Conservation (phyloP, 2,888 invertebrate species). For the Cheilosia grossa region DNA sequence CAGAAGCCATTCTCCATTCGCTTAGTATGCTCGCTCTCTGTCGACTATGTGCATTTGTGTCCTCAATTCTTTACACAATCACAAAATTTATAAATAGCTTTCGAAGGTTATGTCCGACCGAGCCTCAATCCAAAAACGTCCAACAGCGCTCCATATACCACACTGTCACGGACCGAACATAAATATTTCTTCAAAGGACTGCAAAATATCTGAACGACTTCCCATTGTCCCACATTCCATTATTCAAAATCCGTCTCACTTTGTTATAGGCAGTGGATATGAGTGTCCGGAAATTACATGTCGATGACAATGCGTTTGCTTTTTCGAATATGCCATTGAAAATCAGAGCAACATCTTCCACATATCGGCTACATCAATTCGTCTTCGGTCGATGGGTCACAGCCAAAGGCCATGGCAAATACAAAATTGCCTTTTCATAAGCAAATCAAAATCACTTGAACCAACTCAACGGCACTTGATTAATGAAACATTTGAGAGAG, state of each 20-base stretch:
- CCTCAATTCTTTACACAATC: too few species aligned
- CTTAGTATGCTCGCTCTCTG: too few species aligned
- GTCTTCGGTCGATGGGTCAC: slow-evolving; percentile 7
- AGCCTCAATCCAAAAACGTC: too few species aligned
- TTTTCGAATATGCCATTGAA: slow-evolving; percentile 7
- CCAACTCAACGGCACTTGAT: slow-evolving; percentile 20
- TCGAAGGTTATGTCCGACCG: background rate
- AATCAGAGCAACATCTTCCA: background rate
- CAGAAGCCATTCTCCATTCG: too few species aligned
- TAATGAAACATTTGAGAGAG: slow-evolving; percentile 7
- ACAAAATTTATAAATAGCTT: too few species aligned
- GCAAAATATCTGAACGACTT: slow-evolving; percentile 4
- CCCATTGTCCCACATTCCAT: slow-evolving; percentile 13
- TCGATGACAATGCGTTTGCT: slow-evolving; percentile 47
- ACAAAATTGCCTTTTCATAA: slow-evolving; percentile 12
- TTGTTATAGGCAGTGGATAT: slow-evolving; percentile 34
- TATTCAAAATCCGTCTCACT: slow-evolving; percentile 54
- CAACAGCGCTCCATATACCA: background rate
- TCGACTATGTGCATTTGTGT: too few species aligned
- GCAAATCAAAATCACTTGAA: slow-evolving; percentile 36
- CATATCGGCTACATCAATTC: slow-evolving; percentile 15
- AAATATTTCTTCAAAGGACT: background rate
- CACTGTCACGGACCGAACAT: background rate
- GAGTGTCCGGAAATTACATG: slow-evolving; percentile 51
- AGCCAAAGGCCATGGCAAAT: background rate